A percentile compares a stretch with the other conserved stretches of the same genome.
These are phyloP conservation scores for Myripristis murdjan DNA, from an alignment of 2,797 vertebrate species.

Conservation along the genomic window DNA sequence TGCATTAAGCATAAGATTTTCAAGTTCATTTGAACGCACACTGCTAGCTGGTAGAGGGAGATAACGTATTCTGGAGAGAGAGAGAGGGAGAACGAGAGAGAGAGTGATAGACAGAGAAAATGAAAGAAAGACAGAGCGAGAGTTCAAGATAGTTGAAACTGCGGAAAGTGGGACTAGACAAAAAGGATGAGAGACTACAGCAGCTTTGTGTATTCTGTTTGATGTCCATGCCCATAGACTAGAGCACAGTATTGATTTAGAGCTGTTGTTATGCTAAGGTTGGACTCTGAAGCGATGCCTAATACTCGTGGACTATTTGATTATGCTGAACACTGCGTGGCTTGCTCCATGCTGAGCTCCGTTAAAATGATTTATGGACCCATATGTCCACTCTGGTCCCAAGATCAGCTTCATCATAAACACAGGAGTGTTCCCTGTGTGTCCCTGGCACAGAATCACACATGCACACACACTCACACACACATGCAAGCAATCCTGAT, in stretches of 20 bases:
- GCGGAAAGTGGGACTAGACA: constrained; percentile 31
- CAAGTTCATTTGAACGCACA: constrained; percentile 43
- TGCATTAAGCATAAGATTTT: constrained; percentile 36
- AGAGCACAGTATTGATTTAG: constrained; percentile 49
- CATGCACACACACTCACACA: background rate
- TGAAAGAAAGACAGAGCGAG: constrained; percentile 15
- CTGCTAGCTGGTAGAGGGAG: constrained; percentile 24
- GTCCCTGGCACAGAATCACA: constrained; percentile 4
- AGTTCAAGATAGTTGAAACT: constrained; percentile 28
- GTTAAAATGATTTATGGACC: constrained; percentile 71
- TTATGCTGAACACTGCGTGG: constrained; percentile 56
- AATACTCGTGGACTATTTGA: constrained; percentile 59
- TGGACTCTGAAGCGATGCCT: constrained; percentile 42
- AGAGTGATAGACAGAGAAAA: constrained; percentile 29
- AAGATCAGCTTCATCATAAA: constrained; percentile 51
- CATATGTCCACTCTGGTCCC: constrained; percentile 45
- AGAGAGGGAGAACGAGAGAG: constrained; percentile 29
- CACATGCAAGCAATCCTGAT: constrained; percentile 16
- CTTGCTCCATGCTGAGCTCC: constrained; percentile 37
- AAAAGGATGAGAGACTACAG: constrained; percentile 31
- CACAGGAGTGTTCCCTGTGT: constrained; percentile 15
- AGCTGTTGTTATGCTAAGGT: constrained; percentile 61
- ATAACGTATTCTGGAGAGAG: constrained; percentile 35
- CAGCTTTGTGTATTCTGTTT: constrained; percentile 53
- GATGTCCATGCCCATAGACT: constrained; percentile 42